phyloP scores from a whole-genome alignment of 2,113 vertebrate genomes.

The Furnarius figulus region DNA sequence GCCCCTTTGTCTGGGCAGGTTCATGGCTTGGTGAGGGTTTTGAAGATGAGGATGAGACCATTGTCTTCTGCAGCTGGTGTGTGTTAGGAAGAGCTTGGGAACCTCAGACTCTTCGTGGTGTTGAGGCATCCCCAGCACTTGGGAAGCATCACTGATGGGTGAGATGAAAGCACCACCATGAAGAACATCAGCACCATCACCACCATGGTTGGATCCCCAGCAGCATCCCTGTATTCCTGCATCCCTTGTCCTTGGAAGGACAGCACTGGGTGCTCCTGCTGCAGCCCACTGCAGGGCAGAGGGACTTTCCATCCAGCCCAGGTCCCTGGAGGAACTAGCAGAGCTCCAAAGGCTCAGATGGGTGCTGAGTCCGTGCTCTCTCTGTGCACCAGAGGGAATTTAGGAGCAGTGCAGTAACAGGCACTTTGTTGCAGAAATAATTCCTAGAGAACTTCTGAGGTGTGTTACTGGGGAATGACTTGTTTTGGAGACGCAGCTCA shows the following conservation, averaged over 20 bases:
- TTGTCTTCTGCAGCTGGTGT: neutral
- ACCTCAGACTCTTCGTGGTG: fast-evolving
- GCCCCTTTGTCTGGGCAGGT: neutral
- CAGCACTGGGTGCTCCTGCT: neutral
- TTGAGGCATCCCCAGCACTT: neutral
- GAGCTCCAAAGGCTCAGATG: neutral
- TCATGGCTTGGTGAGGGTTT: fast-evolving
- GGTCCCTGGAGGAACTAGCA: neutral
- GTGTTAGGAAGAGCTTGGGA: fast-evolving
- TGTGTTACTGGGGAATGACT: neutral
- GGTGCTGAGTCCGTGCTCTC: neutral
- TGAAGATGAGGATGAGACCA: neutral
- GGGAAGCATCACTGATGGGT: neutral
- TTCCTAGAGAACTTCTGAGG: neutral
- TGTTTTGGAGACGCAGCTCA: neutral
- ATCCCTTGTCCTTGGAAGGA: neutral
- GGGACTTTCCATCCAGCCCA: neutral
- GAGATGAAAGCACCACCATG: neutral
- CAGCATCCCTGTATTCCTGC: neutral
- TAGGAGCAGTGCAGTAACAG: neutral
- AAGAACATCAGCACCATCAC: neutral
- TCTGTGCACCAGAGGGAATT: fast-evolving
- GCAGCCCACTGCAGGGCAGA: neutral
- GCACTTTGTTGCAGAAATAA: neutral
- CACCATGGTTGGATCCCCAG: neutral